Conservation (phyloP, 2,113 vertebrate species). For the Spizaetus ornatus region DNA sequence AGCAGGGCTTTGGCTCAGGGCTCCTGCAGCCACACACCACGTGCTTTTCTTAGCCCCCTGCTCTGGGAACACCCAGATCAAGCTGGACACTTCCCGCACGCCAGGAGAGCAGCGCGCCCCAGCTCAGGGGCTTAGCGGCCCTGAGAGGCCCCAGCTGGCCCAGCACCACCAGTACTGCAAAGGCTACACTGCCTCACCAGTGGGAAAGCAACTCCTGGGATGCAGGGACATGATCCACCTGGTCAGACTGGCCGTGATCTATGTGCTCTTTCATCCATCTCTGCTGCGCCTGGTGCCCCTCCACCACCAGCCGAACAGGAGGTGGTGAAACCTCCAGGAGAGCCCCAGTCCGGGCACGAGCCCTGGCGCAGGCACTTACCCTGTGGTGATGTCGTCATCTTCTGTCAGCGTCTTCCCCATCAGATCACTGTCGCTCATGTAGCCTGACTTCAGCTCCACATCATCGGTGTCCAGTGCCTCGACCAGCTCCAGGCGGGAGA, state of each 20-base stretch:
- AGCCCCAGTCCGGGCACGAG: fast-evolving
- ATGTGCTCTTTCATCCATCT: fast-evolving
- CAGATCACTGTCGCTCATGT: constrained; percentile 86
- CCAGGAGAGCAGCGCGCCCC: not conserved
- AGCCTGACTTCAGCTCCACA: constrained; percentile 87
- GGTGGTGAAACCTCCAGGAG: not conserved
- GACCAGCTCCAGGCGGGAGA: constrained; percentile 85
- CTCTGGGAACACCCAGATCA: not conserved
- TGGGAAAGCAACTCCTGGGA: not conserved
- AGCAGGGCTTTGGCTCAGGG: not conserved
- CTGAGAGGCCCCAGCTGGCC: not conserved
- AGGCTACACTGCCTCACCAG: not conserved
- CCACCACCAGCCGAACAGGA: fast-evolving
- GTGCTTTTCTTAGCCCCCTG: not conserved
- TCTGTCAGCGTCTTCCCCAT: constrained; percentile 84
- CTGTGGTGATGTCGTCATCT: constrained; percentile 89
- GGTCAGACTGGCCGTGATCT: not conserved
- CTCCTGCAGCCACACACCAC: not conserved
- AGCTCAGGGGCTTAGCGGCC: not conserved
- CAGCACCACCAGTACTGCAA: not conserved
- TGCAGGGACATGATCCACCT: fast-evolving
- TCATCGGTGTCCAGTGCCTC: constrained; percentile 81
- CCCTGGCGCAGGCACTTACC: constrained; percentile 60
- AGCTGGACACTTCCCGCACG: fast-evolving
- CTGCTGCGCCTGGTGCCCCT: not conserved